Evolutionary conservation across 2,113 vertebrate species (phyloP).

Genomic region (Raja brachyura): DNA sequence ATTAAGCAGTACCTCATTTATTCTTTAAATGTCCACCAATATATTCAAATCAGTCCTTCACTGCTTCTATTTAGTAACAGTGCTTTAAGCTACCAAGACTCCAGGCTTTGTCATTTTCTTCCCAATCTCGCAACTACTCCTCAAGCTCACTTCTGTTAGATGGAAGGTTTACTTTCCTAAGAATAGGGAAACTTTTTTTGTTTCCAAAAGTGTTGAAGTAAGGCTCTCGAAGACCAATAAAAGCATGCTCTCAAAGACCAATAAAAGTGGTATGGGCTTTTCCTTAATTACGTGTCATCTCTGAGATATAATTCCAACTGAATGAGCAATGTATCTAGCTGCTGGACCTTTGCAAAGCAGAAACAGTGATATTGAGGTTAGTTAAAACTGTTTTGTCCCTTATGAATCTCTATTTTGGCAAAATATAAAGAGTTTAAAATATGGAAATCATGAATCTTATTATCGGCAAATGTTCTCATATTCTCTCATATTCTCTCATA

Average conservation of each 20-base stretch:
- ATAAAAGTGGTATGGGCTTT: neutral
- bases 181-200: neutral
- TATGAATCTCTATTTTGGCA: neutral
- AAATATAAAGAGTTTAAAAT: neutral
- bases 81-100: too few species aligned
- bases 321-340: neutral
- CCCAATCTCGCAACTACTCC: too few species aligned
- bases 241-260: neutral
- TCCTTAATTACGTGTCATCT: neutral
- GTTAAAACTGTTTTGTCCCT: neutral
- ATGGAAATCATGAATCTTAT: neutral
- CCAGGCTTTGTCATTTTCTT: too few species aligned
- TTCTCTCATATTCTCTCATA: too few species aligned
- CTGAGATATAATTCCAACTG: too few species aligned
- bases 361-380: neutral
- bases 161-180: too few species aligned
- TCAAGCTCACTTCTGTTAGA: too few species aligned
- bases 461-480: too few species aligned
- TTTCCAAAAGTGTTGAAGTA: neutral
- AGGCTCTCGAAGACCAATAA: neutral
- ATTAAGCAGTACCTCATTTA: too few species aligned
- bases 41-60: too few species aligned
- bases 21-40: too few species aligned
- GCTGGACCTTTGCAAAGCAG: neutral
- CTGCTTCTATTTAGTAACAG: too few species aligned